phyloP scores from a whole-genome alignment of 2,113 vertebrate species.

The Tenebrosternarchus preto region DNA sequence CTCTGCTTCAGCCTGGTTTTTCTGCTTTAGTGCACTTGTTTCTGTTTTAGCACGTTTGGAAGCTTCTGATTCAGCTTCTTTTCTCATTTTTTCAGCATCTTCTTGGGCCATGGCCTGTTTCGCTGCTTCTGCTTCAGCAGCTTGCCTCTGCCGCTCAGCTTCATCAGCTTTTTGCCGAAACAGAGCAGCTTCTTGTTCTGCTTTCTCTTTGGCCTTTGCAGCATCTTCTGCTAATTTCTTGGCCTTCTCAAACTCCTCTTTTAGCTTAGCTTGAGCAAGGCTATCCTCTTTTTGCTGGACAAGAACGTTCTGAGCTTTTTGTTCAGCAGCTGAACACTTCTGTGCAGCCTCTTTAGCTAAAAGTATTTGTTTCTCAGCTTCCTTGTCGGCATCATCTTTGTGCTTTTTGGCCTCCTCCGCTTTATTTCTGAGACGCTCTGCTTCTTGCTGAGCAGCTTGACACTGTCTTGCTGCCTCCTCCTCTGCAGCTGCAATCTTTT shows the following conservation, averaged over 20 bases:
- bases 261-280: slow-evolving; percentile 82
- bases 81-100: slow-evolving; percentile 82
- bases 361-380: slow-evolving; percentile 84
- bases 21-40: slow-evolving; percentile 83
- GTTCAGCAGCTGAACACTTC: slow-evolving; percentile 82
- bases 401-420: slow-evolving; percentile 84
- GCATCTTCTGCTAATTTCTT: slow-evolving; percentile 82
- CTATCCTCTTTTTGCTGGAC: slow-evolving; percentile 87
- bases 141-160: slow-evolving; percentile 83
- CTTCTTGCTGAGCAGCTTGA: slow-evolving; percentile 85
- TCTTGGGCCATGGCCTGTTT: slow-evolving; percentile 81
- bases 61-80: slow-evolving; percentile 88
- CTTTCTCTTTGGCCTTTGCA: slow-evolving; percentile 79
- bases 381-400: slow-evolving; percentile 83
- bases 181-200: slow-evolving; percentile 82
- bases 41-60: slow-evolving; percentile 82
- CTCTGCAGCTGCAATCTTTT: slow-evolving; percentile 83
- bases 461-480: slow-evolving; percentile 87
- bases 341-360: slow-evolving; percentile 87
- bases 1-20: slow-evolving; percentile 84
- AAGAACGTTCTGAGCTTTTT: slow-evolving; percentile 82
- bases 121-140: slow-evolving; percentile 84
- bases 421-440: slow-evolving; percentile 83
- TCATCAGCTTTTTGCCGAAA: slow-evolving; percentile 87
- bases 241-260: slow-evolving; percentile 80